phyloP scores from a whole-genome alignment of 2,113 vertebrate species.

The Pelvicachromis taeniatus region DNA sequence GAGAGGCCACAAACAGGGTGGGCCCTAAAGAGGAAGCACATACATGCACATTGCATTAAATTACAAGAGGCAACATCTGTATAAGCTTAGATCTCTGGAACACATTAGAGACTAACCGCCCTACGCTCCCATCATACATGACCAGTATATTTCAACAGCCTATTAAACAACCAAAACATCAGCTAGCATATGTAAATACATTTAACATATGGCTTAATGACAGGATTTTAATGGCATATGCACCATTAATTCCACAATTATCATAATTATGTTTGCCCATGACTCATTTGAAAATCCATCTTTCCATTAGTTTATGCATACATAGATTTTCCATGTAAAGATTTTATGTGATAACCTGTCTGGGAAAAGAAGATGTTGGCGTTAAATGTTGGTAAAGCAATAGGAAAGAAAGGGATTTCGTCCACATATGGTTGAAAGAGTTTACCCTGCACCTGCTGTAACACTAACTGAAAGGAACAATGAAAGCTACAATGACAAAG shows the following conservation, averaged over 20 bases:
- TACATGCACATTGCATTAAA: slow-evolving; percentile 59
- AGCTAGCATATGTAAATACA: neutral
- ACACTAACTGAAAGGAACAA: neutral
- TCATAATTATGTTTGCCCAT: neutral
- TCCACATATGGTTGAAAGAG: neutral
- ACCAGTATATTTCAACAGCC: slow-evolving; percentile 7
- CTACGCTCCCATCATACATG: slow-evolving; percentile 14
- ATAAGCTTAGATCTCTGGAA: slow-evolving; percentile 57
- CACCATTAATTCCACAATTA: neutral
- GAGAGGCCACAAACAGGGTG: slow-evolving; percentile 42
- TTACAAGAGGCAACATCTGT: slow-evolving; percentile 62
- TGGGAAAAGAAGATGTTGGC: neutral
- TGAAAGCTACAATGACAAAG: neutral
- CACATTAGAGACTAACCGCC: slow-evolving; percentile 36
- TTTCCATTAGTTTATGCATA: neutral
- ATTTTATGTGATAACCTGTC: neutral
- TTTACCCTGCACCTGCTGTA: neutral
- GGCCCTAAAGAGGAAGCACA: slow-evolving; percentile 51
- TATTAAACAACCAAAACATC: slow-evolving; percentile 9
- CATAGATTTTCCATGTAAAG: neutral
- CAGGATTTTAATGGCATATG: neutral
- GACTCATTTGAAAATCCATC: neutral
- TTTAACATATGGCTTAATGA: neutral
- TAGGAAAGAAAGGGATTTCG: neutral
- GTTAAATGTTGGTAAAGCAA: neutral